Conservation (phyloP, 1,140 invertebrate species). For the Drosophila lacertosa region DNA sequence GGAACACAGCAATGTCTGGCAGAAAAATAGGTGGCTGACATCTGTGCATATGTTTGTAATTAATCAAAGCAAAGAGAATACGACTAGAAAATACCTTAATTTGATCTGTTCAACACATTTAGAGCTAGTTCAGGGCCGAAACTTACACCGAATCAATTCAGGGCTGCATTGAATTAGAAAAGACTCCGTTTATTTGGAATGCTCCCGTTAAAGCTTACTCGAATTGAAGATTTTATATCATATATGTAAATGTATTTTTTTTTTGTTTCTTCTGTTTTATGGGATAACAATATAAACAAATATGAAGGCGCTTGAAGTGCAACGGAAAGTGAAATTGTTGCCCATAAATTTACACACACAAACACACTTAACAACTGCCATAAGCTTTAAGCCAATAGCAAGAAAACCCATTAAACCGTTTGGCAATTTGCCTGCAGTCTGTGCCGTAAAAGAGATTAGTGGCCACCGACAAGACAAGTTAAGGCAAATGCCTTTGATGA, state of each 20-base stretch:
- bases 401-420: conserved; percentile 60
- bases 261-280: not conserved
- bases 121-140: too few species aligned
- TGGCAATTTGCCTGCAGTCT: conserved; percentile 52
- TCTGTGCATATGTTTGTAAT: too few species aligned
- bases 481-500: conserved; percentile 59
- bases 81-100: not conserved
- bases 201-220: too few species aligned
- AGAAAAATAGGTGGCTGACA: not conserved
- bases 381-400: conserved; percentile 26
- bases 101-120: too few species aligned
- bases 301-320: conserved; percentile 50
- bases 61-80: not conserved
- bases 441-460: conserved; percentile 22
- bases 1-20: not conserved
- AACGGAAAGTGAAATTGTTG: conserved; percentile 75
- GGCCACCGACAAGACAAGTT: conserved; percentile 50
- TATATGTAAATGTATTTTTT: not conserved
- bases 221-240: too few species aligned
- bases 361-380: conserved; percentile 9
- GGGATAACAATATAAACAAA: conserved; percentile 30
- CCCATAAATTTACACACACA: conserved; percentile 49
- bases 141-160: too few species aligned
- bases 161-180: too few species aligned
- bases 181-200: too few species aligned